Evolutionary conservation across 2,888 invertebrate genomes (phyloP).

Genomic region (Troides oblongomaculatus): DNA sequence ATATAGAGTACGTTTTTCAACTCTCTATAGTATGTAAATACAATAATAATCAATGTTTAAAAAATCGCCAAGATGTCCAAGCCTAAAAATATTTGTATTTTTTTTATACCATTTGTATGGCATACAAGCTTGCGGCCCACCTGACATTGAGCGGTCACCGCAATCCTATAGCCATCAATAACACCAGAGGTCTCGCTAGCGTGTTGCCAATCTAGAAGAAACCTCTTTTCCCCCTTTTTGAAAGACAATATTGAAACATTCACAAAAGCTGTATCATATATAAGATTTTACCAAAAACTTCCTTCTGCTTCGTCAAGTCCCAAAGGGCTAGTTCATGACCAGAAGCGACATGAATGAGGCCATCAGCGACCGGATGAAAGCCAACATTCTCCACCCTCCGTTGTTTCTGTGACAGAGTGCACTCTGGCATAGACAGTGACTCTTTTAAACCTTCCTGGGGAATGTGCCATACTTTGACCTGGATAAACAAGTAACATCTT

Average conservation of each 20-base stretch:
- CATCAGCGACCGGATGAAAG: constrained; percentile 95
- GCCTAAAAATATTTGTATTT: background rate
- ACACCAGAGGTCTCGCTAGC: no score
- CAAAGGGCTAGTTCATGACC: constrained; percentile 90
- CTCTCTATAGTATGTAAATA: no score
- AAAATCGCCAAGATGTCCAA: no score
- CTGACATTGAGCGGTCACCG: no score
- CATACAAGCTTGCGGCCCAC: no score
- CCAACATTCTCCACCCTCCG: constrained; percentile 92
- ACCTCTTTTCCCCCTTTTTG: no score
- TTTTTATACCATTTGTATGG: no score
- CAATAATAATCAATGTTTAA: no score
- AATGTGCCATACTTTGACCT: constrained; percentile 95
- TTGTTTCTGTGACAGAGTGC: constrained; percentile 90
- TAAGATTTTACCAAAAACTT: constrained; percentile 83
- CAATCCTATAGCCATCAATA: no score
- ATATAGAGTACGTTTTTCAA: no score
- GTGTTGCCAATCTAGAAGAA: no score
- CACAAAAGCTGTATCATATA: constrained; percentile 6
- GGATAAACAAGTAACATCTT: constrained; percentile 3
- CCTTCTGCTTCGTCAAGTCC: constrained; percentile 91
- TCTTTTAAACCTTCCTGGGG: constrained; percentile 89
- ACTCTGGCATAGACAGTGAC: constrained; percentile 87
- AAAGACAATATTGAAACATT: background rate
- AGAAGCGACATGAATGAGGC: constrained; percentile 91